These are phyloP conservation scores for Nannospalax galili DNA, from an alignment of 2,113 vertebrate genomes.

Conservation along the genomic window DNA sequence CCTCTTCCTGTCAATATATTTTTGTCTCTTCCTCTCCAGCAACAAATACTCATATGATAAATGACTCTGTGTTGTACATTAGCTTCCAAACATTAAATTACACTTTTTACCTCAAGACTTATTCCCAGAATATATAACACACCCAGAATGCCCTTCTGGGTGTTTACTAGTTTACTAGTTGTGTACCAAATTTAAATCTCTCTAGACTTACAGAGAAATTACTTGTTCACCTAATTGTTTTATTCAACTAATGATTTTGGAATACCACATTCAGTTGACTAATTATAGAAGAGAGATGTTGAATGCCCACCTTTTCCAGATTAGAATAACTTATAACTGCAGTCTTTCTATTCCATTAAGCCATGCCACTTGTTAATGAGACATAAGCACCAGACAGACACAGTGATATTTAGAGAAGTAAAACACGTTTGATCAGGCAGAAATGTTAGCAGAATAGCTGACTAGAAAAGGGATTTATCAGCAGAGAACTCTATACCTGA, in stretches of 20 bases:
- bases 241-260: constrained; percentile 71
- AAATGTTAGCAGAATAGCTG: constrained; percentile 27
- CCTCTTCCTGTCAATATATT: constrained; percentile 33
- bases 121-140: constrained; percentile 47
- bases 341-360: constrained; percentile 70
- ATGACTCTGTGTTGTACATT: constrained; percentile 33
- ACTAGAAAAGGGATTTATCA: background rate
- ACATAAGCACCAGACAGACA: constrained; percentile 37
- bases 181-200: constrained; percentile 65
- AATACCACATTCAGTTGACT: constrained; percentile 70
- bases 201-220: constrained; percentile 46
- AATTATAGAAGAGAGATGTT: constrained; percentile 69
- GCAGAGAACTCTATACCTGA: background rate
- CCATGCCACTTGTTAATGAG: constrained; percentile 64
- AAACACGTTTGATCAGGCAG: background rate
- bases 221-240: constrained; percentile 71
- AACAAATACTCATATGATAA: constrained; percentile 52
- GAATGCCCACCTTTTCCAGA: constrained; percentile 50
- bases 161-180: constrained; percentile 22
- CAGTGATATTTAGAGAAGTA: constrained; percentile 40
- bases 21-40: constrained; percentile 3
- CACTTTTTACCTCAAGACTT: constrained; percentile 27
- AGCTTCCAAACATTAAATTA: constrained; percentile 55
- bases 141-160: constrained; percentile 18
- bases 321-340: constrained; percentile 70